Evolutionary conservation across 2,888 invertebrate genomes (phyloP).

Genomic region (Tetropium fuscum): DNA sequence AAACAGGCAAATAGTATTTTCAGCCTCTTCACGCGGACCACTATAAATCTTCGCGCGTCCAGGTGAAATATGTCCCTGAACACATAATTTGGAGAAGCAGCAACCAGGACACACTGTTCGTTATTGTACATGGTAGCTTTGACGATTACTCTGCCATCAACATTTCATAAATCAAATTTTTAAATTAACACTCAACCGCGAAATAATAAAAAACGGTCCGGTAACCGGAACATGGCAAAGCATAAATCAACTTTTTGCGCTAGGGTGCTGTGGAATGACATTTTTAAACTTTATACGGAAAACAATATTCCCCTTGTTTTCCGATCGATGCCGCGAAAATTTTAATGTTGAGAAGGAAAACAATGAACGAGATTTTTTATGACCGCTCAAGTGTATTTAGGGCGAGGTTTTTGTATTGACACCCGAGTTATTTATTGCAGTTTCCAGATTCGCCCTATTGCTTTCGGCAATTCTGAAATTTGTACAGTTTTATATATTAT

Average conservation of each 20-base stretch:
- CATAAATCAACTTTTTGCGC: conserved; percentile 16
- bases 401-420: background rate
- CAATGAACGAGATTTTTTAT: conserved; percentile 4
- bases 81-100: background rate
- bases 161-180: conserved; percentile 16
- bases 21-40: background rate
- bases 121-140: background rate
- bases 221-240: background rate
- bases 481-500: no score
- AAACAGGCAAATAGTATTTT: background rate
- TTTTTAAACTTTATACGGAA: conserved; percentile 12
- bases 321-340: conserved; percentile 4
- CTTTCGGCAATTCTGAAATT: no score
- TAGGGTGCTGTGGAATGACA: conserved; percentile 7
- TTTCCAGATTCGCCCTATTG: no score
- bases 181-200: conserved; percentile 13
- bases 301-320: conserved; percentile 13
- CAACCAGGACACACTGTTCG: background rate
- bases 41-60: background rate
- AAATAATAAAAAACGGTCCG: conserved; percentile 13
- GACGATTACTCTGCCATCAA: conserved; percentile 11
- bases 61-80: background rate
- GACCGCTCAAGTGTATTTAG: conserved; percentile 1
- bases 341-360: conserved; percentile 1
- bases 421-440: background rate